Conservation (phyloP, 2,888 invertebrate genomes). For the Ophion ventricosus region DNA sequence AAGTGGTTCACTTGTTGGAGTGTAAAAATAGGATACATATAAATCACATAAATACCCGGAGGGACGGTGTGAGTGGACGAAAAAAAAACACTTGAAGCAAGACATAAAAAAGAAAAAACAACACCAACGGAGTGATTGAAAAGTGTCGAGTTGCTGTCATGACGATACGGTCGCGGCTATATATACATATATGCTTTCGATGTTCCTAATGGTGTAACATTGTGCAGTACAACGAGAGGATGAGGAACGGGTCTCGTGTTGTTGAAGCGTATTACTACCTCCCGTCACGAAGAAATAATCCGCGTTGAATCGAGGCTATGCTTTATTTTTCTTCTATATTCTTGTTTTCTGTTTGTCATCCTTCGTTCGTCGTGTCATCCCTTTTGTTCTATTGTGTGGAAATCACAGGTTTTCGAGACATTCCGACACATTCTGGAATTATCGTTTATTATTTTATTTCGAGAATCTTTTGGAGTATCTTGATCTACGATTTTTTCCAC, state of each 20-base stretch:
- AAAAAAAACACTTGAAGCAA: background rate
- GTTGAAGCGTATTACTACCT: slow-evolving; percentile 26
- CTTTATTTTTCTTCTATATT: slow-evolving; percentile 3
- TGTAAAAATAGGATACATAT: too few relatives aligned
- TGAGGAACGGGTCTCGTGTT: slow-evolving; percentile 27
- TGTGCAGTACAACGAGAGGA: slow-evolving; percentile 42
- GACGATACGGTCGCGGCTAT: background rate
- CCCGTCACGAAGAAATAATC: background rate
- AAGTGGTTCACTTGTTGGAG: too few relatives aligned
- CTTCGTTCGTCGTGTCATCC: background rate
- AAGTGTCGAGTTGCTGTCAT: slow-evolving; percentile 36
- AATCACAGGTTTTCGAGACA: too few relatives aligned
- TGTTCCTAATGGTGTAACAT: slow-evolving; percentile 39
- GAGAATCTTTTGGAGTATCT: too few relatives aligned
- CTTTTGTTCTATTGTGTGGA: background rate
- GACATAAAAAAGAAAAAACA: too few relatives aligned
- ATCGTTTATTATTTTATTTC: too few relatives aligned
- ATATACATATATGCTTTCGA: slow-evolving; percentile 28
- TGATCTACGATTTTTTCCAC: too few relatives aligned
- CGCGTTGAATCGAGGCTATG: slow-evolving; percentile 4
- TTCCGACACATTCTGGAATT: too few relatives aligned
- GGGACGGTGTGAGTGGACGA: background rate
- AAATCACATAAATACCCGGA: too few relatives aligned
- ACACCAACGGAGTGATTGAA: slow-evolving; percentile 29
- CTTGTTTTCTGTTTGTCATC: background rate